These are phyloP conservation scores for Pelusios castaneus DNA, from an alignment of 2,113 vertebrate genomes.

Conservation along the genomic window DNA sequence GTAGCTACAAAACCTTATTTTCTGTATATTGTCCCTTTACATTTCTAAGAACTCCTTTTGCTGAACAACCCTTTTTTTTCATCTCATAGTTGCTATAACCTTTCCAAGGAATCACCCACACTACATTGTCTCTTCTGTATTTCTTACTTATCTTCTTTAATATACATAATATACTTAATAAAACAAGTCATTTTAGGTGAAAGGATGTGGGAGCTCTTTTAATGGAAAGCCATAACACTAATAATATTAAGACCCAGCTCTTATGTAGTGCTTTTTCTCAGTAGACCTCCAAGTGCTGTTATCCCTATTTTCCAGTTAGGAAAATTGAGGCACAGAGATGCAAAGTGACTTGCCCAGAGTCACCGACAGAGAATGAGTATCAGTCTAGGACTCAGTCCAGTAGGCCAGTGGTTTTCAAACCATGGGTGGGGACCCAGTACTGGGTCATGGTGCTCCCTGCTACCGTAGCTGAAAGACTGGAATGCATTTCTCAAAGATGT, in stretches of 20 bases:
- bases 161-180: background rate
- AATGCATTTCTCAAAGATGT: no score
- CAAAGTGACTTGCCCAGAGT: background rate
- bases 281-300: background rate
- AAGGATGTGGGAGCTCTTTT: background rate
- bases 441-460: no score
- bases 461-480: no score
- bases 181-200: background rate
- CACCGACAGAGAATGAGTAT: background rate
- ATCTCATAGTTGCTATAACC: no score
- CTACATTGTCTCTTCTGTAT: background rate
- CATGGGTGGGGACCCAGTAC: no score
- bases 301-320: background rate
- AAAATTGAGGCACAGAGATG: background rate
- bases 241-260: background rate
- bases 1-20: background rate
- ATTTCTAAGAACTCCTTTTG: background rate
- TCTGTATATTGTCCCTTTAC: background rate
- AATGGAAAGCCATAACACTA: background rate
- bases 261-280: background rate
- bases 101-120: background rate
- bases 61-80: background rate
- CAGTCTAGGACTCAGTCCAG: background rate
- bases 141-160: background rate
- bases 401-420: no score